Percentiles rank a stretch among this genome's conserved stretches.
These are phyloP conservation scores for Spilarctia lutea DNA, from an alignment of 2,888 invertebrate species.

Conservation along the genomic window DNA sequence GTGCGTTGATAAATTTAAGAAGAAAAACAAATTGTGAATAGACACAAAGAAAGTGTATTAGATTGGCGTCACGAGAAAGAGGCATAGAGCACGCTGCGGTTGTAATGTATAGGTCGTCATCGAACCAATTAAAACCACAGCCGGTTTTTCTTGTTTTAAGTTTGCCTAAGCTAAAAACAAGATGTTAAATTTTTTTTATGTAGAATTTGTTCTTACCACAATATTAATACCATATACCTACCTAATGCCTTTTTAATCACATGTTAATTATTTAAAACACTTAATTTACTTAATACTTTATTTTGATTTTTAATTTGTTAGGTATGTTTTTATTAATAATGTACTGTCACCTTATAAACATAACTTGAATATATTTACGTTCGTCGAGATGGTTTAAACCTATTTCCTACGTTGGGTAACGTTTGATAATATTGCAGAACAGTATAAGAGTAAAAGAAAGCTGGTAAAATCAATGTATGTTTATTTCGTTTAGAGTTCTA, in stretches of 20 bases:
- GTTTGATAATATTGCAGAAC: neutral
- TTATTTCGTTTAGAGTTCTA: conserved; percentile 4
- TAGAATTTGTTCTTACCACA: neutral
- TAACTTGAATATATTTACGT: neutral
- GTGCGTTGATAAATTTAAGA: neutral
- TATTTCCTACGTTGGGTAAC: neutral
- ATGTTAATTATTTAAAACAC: neutral
- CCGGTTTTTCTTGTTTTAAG: neutral
- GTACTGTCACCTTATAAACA: neutral
- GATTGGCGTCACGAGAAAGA: neutral
- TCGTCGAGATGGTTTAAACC: neutral
- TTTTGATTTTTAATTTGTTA: too few relatives aligned
- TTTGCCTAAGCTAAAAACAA: neutral
- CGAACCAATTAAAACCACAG: neutral
- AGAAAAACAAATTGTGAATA: neutral
- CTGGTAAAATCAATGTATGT: neutral
- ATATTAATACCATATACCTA: neutral
- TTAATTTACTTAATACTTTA: too few relatives aligned
- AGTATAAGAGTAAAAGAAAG: neutral
- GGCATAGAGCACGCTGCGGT: neutral
- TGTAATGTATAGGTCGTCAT: neutral
- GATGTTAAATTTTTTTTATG: neutral
- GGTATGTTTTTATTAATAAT: neutral
- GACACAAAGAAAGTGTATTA: neutral
- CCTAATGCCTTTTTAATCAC: neutral